Percentiles rank a stretch among this genome's conserved stretches.
Conservation (phyloP, 2,888 invertebrate genomes). For the Octonoba sinensis region DNA sequence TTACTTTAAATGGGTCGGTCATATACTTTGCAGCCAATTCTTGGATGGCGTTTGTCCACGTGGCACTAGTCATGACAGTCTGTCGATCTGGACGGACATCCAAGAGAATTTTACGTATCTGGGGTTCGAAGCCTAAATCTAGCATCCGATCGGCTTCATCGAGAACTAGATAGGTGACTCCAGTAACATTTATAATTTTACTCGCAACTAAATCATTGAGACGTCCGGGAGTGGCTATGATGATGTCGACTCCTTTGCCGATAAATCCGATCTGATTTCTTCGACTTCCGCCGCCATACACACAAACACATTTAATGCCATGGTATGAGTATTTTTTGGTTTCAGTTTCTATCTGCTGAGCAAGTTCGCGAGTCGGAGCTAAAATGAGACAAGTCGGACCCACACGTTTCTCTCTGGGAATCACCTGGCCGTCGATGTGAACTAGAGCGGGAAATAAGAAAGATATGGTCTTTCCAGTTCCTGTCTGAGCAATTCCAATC, state of each 20-base stretch:
- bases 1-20: constrained; percentile 89
- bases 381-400: constrained; percentile 90
- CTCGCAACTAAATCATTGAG: constrained; percentile 88
- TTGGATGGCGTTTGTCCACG: constrained; percentile 92
- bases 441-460: constrained; percentile 92
- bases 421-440: constrained; percentile 87
- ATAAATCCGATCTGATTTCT: constrained; percentile 83
- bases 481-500: constrained; percentile 92
- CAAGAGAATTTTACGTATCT: constrained; percentile 82
- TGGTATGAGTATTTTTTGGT: constrained; percentile 89
- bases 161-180: constrained; percentile 88
- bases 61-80: constrained; percentile 96
- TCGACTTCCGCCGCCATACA: constrained; percentile 91
- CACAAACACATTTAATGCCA: constrained; percentile 87
- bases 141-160: constrained; percentile 87
- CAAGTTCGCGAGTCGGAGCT: constrained; percentile 93
- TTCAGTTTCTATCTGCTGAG: constrained; percentile 92
- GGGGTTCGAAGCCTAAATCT: constrained; percentile 76
- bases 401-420: constrained; percentile 78
- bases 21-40: constrained; percentile 88
- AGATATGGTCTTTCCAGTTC: constrained; percentile 90
- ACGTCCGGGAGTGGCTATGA: constrained; percentile 94
- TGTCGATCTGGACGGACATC: constrained; percentile 87
- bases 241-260: constrained; percentile 87
- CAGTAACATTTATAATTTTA: constrained; percentile 79